Evolutionary conservation across 1,140 invertebrate species (phyloP), one percentile per base, ranked within the genome.

Genomic region (Drosophila athabasca): DNA sequence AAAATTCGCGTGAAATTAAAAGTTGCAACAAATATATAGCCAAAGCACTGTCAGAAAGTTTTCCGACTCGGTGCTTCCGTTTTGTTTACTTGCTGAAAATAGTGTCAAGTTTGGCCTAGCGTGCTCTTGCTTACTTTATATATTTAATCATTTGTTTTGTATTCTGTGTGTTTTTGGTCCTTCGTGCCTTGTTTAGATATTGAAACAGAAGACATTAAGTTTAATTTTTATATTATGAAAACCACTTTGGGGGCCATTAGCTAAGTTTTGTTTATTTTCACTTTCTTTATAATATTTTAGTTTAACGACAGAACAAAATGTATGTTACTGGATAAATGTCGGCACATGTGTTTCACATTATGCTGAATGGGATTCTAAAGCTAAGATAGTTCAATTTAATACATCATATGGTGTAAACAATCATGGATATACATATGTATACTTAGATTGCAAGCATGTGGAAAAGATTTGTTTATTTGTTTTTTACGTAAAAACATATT

Each of bases 341-440:
- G n/a, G 29, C 44, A 73, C 79, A 84, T 76, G 46, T 84, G 76
- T 79, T 84, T 72, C 50, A 48, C 68, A 77, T 84, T 77, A 80
- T 49, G 48, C 43, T 69, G 51, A 87, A 81, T 64, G 73, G 65
- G 76, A 53, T 41, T 39, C 48, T 44, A 44, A 62, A 62, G 46
- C 43, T 53, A 46, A 72, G 46, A 49, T 45, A 45, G 46, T 59
- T 54, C 26, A 62, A 48, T 57, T 55, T 53, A 46, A 52, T 79
- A 35, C 52, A 73, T 51, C n/a, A 39, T 24, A 44, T 35, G 50
- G 29, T 4, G 6, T 31, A 22, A 58, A n/a, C n/a, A 44, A 24
- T 24, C n/a, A 26, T 61, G 7, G 19, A 29, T 26, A 11, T 45
- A n/a, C 8, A 8, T 17, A 26, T 29, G 52, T 13, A 13, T 29